Evolutionary conservation across 2,797 vertebrate genomes (phyloP).

Genomic region (Alcedo atthis): DNA sequence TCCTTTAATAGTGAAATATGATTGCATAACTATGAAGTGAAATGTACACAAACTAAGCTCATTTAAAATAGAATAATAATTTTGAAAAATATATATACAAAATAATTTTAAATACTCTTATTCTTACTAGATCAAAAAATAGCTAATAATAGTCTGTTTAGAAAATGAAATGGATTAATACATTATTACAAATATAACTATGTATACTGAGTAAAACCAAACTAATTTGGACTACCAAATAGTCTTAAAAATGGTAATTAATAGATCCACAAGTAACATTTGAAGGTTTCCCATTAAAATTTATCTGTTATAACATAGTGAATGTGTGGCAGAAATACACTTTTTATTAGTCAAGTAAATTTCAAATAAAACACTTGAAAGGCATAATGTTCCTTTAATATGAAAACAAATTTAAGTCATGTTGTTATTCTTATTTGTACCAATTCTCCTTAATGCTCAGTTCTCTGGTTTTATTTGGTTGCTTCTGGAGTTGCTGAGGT

Average conservation of each 20-base stretch:
- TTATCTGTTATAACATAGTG: neutral
- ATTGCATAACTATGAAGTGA: neutral
- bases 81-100: neutral
- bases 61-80: neutral
- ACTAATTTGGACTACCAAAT: neutral
- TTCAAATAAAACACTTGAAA: neutral
- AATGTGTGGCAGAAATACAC: neutral
- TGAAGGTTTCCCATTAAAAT: neutral
- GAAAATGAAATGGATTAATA: neutral
- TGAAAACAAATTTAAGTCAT: neutral
- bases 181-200: neutral
- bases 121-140: neutral
- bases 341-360: neutral
- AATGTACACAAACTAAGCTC: neutral
- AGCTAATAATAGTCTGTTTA: neutral
- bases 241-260: neutral
- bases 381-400: neutral
- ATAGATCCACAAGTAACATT: neutral
- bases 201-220: neutral
- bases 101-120: neutral
- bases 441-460: neutral
- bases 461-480: neutral
- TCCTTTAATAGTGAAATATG: constrained; percentile 5
- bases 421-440: neutral
- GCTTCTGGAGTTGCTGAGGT: neutral